These are phyloP conservation scores for Megalurothrips usitatus DNA, from an alignment of 2,888 invertebrate species.

Conservation along the genomic window DNA sequence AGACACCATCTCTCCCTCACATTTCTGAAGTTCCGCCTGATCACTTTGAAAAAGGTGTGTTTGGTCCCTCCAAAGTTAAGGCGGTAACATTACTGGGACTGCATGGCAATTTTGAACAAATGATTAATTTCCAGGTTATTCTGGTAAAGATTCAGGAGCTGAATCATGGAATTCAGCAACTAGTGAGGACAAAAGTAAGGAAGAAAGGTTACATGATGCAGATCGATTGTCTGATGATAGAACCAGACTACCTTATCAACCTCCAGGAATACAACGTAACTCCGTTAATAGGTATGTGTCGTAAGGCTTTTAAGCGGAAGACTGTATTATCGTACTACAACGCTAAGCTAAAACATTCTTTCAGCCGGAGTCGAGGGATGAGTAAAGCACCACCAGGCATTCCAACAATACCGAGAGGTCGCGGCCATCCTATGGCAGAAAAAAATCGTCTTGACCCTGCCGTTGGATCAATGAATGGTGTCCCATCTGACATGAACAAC, in stretches of 20 bases:
- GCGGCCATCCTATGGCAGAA: constrained; percentile 36
- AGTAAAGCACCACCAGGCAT: constrained; percentile 38
- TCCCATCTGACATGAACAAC: constrained; percentile 28
- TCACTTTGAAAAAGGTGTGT: constrained; percentile 35
- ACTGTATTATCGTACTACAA: no score
- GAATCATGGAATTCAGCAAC: not conserved
- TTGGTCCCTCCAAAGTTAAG: not conserved
- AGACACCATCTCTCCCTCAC: constrained; percentile 46
- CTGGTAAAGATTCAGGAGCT: constrained; percentile 13
- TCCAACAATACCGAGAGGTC: constrained; percentile 39
- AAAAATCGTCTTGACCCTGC: not conserved
- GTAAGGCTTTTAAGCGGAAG: not conserved
- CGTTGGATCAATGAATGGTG: not conserved
- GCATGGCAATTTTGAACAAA: not conserved
- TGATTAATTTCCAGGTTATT: constrained; percentile 8
- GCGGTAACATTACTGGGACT: not conserved
- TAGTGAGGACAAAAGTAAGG: constrained; percentile 3
- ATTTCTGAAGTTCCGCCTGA: constrained; percentile 24
- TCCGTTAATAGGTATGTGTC: constrained; percentile 2
- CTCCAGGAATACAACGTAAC: constrained; percentile 5
- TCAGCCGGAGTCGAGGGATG: constrained; percentile 31
- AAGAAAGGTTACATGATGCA: not conserved
- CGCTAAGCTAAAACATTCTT: not conserved
- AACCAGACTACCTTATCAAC: not conserved
- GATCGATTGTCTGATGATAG: not conserved